Evolutionary conservation across 2,888 invertebrate species (phyloP), one percentile per base, ranked within the genome.

Genomic region (Hipparchia sbordonii): DNA sequence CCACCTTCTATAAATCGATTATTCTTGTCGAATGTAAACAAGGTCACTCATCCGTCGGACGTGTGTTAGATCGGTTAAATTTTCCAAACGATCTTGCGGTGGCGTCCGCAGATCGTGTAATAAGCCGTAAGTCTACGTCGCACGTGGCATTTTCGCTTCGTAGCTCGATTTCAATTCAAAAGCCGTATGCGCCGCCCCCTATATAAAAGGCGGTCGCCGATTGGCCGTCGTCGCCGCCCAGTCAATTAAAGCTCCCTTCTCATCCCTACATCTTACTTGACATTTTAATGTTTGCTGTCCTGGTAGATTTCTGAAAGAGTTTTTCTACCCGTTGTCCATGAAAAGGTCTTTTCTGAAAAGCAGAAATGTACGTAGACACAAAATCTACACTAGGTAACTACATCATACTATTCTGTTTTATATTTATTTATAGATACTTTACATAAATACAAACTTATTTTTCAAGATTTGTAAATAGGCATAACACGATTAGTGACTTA

Each of bases 251-350:
- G 86, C 88, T 85, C 88, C 79, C 87, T 84, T 83, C 88, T 84
- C 86, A 77, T 82, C 80, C 88, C 84, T 78, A 77, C 79, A 82
- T 83, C 84, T 84, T 84, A 91, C 90, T 92, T 93, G 93, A 93
- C 93, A 89, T 92, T 90, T 89, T 90, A 91, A 92, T 91, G 90
- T 92, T 91, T 89, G 85, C 87, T 79, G 80, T 84, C 81, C 84
- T 82, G 84, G 83, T 78, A 77, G 77, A 76, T 76, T 77, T 67
- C 72, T 66, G 68, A 71, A 71, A 69, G 62, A 69, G 62, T 56
- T 69, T 72, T 56, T 69, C 69, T 54, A 56, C 56, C 23, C 70
- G 54, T 23, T 46, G 63, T 63, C 46, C 56, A 56, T 23, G 46
- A 71, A 68, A 2, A 7, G 8, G 13, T 59, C 70, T 79, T 77